phyloP scores from a whole-genome alignment of 2,113 vertebrate species.

The Hemiscyllium ocellatum region DNA sequence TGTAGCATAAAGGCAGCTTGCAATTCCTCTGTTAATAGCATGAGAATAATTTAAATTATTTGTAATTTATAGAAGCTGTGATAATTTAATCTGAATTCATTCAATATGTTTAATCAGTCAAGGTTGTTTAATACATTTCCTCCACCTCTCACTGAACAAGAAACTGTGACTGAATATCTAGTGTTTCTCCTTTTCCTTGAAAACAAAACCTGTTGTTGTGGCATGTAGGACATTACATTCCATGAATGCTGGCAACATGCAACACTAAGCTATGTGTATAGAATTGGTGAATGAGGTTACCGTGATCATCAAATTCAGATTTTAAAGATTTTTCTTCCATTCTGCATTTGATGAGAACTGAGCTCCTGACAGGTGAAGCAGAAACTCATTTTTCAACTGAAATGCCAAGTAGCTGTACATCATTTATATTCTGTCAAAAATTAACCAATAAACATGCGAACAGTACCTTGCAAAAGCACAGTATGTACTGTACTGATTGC shows the following conservation, averaged over 20 bases:
- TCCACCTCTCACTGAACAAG: conserved; percentile 62
- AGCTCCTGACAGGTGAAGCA: conserved; percentile 88
- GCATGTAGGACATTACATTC: conserved; percentile 58
- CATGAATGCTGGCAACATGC: conserved; percentile 68
- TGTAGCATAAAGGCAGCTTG: not conserved
- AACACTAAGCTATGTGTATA: conserved; percentile 67
- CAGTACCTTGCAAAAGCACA: conserved; percentile 26
- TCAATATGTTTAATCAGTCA: conserved; percentile 62
- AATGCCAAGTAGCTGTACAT: conserved; percentile 97
- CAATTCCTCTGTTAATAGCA: conserved; percentile 28
- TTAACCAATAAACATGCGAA: conserved; percentile 62
- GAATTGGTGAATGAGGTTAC: conserved; percentile 66
- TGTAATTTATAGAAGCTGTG: conserved; percentile 45
- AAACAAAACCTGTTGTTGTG: conserved; percentile 70
- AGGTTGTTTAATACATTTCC: conserved; percentile 68
- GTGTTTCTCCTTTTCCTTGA: conserved; percentile 56
- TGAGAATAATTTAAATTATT: conserved; percentile 52
- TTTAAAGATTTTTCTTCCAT: conserved; percentile 70
- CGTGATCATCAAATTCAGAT: conserved; percentile 84
- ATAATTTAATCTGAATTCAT: conserved; percentile 63
- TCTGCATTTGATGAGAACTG: conserved; percentile 85
- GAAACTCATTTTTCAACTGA: conserved; percentile 98
- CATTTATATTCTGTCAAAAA: conserved; percentile 87
- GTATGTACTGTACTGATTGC: conserved; percentile 28
- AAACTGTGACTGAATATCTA: not conserved